These are phyloP conservation scores for Mus spretus DNA, from an alignment of 2,797 vertebrate genomes.

Conservation along the genomic window DNA sequence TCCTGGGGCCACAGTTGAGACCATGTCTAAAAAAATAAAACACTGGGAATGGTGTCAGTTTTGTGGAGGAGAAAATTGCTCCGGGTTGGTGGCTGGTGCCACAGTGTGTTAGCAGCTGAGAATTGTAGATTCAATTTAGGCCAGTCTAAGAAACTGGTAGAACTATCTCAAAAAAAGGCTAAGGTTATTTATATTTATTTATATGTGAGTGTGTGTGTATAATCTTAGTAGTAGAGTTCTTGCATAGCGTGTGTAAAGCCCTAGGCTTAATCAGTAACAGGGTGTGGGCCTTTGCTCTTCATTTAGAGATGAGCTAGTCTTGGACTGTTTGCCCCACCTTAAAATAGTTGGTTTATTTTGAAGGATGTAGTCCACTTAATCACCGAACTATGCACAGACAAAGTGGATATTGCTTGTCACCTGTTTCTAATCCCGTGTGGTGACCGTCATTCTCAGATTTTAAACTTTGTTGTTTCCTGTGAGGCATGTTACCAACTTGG, in stretches of 20 bases:
- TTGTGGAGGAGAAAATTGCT: not conserved
- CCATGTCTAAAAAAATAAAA: not conserved
- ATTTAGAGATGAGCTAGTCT: constrained; percentile 38
- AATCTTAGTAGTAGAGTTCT: not conserved
- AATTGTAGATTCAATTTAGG: not conserved
- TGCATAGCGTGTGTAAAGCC: not conserved
- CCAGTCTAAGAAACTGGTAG: not conserved
- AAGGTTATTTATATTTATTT: too few relatives aligned
- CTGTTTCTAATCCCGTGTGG: constrained; percentile 71
- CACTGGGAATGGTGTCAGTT: not conserved
- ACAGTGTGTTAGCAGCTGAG: not conserved
- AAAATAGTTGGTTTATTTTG: constrained; percentile 58
- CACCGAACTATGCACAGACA: constrained; percentile 39
- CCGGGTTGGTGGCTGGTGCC: not conserved
- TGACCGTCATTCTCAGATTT: constrained; percentile 74
- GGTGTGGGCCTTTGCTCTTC: not conserved
- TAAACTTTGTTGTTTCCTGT: constrained; percentile 68
- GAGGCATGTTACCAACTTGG: constrained; percentile 72
- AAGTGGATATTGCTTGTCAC: constrained; percentile 63
- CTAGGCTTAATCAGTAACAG: not conserved
- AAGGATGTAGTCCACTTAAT: not conserved
- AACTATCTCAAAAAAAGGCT: not conserved
- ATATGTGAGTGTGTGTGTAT: not conserved
- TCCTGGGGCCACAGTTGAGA: not conserved
- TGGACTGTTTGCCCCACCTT: not conserved